Percentiles rank a stretch among this genome's conserved stretches.
phyloP scores from a whole-genome alignment of 92 coral and sea anemone species.

The Phenganax subtilis region DNA sequence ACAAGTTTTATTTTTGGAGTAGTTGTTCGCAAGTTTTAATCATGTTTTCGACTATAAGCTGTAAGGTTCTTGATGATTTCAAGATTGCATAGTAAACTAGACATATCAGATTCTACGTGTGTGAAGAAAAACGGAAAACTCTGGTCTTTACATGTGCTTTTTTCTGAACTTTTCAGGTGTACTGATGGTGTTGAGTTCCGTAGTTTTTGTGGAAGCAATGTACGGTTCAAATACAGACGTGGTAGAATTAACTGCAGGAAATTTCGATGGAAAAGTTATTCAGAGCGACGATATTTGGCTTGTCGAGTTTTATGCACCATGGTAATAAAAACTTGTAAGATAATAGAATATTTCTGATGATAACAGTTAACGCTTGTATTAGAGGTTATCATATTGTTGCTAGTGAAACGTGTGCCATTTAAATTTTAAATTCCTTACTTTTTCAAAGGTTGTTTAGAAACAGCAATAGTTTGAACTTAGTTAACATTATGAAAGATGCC shows the following conservation, averaged over 20 bases:
- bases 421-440: too few species aligned
- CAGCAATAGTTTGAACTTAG: too few species aligned
- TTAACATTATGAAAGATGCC: too few species aligned
- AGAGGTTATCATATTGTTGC: too few species aligned
- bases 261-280: conserved; percentile 72
- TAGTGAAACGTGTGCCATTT: too few species aligned
- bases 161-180: conserved; percentile 54
- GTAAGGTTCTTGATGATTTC: conserved; percentile 40
- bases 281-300: conserved; percentile 88
- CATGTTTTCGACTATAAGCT: conserved; percentile 28
- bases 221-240: conserved; percentile 84
- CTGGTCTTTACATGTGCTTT: background rate
- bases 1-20: conserved; percentile 16
- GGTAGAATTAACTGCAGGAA: conserved; percentile 80
- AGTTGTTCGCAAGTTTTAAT: background rate
- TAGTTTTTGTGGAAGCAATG: conserved; percentile 58
- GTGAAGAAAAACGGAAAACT: background rate
- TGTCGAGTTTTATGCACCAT: conserved; percentile 95
- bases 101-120: background rate
- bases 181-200: conserved; percentile 45
- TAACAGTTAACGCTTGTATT: too few species aligned
- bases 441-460: too few species aligned
- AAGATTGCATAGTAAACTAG: conserved; percentile 43
- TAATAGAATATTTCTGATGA: background rate
- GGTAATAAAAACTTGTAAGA: conserved; percentile 52